Evolutionary conservation across 1,140 invertebrate species (phyloP).

Genomic region (Holotrichia oblita): DNA sequence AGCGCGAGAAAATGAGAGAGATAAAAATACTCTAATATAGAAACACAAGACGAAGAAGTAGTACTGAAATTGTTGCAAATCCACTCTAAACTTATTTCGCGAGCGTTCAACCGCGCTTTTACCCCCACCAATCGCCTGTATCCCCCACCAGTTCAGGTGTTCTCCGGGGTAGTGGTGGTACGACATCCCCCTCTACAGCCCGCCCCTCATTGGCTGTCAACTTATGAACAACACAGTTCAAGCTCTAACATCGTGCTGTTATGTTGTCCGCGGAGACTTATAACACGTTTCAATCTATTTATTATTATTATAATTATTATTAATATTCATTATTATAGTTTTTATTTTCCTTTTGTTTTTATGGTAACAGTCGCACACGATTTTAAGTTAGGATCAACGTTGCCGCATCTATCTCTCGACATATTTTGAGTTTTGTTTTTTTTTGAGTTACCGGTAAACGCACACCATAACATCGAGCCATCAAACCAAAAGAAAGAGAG

Average conservation of each 20-base stretch:
- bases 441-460: slow-evolving; percentile 17
- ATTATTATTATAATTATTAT: slow-evolving; percentile 33
- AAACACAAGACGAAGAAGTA: slow-evolving; percentile 32
- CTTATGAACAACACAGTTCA: slow-evolving; percentile 59
- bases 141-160: slow-evolving; percentile 56
- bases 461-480: background rate
- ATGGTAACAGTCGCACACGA: background rate
- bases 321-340: slow-evolving; percentile 20
- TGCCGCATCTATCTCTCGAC: background rate
- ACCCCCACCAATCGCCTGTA: slow-evolving; percentile 51
- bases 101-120: slow-evolving; percentile 56
- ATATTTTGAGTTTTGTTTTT: slow-evolving; percentile 8
- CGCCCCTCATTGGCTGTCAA: slow-evolving; percentile 60
- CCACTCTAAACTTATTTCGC: slow-evolving; percentile 58
- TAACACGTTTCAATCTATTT: slow-evolving; percentile 52
- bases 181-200: slow-evolving; percentile 52
- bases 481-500: background rate
- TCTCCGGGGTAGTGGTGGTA: slow-evolving; percentile 52
- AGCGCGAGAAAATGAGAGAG: slow-evolving; percentile 9
- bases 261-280: slow-evolving; percentile 57
- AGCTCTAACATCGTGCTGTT: slow-evolving; percentile 57
- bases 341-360: background rate
- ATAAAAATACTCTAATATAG: background rate
- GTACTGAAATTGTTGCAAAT: slow-evolving; percentile 57
- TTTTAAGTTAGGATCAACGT: background rate